Evolutionary conservation across 2,113 vertebrate species (phyloP), one percentile per base, ranked within the genome.

Genomic region (Psettodes erumei): DNA sequence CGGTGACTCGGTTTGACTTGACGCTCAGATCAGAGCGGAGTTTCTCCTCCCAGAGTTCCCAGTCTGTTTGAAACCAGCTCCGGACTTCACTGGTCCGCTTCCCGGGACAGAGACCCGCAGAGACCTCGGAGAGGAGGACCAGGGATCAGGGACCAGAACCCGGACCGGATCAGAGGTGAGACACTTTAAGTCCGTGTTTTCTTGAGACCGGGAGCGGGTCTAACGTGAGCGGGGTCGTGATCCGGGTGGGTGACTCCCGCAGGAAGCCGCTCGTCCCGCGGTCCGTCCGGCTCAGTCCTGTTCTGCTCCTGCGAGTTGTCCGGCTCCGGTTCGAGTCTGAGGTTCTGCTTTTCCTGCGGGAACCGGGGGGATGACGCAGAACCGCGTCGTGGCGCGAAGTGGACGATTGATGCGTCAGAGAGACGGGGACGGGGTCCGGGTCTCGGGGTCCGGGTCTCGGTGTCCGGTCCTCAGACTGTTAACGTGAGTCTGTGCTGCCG

Each of bases 141-240:
- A 15, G 25, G 23, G 33, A 35, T 15, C n/a, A 30, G 19, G 30
- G 16, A 40, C 48, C 59, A 35, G 74, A 55, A 62, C 3, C 27
- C 42, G 19, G 55, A 35, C 21, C 43, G 58, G 53, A 45, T 51
- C 48, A 58, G 58, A 88, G 83, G 83, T 88, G 71, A 83, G 82
- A 21, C 18, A 8, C 21, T 51, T 40, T 21, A 8, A 30, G 2
- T 54, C 6, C 50, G 61, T 16, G 8, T 5, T 25, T 25, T 30
- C 11, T n/a, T 55, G 15, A 43, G 25, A 38, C 6, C 10, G 28
- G 27, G 56, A 21, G 12, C 48, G 11, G 62, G n/a, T 16, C 16
- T 21, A 16, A 10, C 43, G 25, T 10, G 23, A 23, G 21, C 21
- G 5, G 23, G 23, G 25, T 4, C 6, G 27, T 9, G 18, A 10